Conservation (phyloP, 2,797 vertebrate species). For the Prunella strophiata region DNA sequence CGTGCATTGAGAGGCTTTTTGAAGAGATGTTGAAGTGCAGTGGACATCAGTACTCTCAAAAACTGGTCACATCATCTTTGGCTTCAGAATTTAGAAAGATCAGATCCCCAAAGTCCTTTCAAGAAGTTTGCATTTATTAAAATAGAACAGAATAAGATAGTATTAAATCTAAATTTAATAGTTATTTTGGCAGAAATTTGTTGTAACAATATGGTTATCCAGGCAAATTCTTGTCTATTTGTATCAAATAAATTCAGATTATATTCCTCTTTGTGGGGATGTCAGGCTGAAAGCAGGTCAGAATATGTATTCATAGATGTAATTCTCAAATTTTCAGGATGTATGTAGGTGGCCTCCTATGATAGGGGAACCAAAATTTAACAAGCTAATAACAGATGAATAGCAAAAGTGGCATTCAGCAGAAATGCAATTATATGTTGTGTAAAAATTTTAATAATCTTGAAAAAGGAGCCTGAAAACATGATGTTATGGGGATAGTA, state of each 20-base stretch:
- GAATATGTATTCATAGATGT: neutral
- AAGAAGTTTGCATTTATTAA: neutral
- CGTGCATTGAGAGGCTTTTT: neutral
- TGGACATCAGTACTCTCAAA: neutral
- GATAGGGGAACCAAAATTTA: neutral
- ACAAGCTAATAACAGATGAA: neutral
- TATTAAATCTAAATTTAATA: neutral
- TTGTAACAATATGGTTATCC: neutral
- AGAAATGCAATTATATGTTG: neutral
- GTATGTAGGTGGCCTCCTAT: neutral
- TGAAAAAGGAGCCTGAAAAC: neutral
- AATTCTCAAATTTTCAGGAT: neutral
- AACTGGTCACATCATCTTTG: neutral
- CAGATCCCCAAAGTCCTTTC: neutral
- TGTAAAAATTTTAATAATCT: neutral
- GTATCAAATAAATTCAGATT: neutral
- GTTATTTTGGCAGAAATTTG: neutral
- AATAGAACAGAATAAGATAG: neutral
- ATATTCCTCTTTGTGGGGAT: neutral
- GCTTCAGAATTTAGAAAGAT: neutral
- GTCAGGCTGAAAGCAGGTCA: conserved; percentile 8
- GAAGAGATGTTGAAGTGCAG: neutral
- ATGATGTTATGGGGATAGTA: neutral
- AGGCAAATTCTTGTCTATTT: neutral
- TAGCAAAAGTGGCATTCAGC: neutral